phyloP scores from a whole-genome alignment of 2,888 invertebrate species.

The Drosophila percnosoma region DNA sequence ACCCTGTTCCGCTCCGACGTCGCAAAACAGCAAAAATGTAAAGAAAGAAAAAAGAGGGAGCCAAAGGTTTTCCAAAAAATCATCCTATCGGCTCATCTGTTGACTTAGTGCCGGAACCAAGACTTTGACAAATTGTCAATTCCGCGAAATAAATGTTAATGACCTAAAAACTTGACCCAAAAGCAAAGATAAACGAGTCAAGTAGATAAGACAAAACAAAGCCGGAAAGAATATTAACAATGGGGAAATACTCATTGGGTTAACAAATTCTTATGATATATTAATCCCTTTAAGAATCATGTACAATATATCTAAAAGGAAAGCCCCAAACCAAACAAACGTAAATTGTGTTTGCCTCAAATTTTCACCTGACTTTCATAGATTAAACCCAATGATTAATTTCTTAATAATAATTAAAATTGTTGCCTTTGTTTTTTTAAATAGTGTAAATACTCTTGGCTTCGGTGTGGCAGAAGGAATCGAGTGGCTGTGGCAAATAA shows the following conservation, averaged over 20 bases:
- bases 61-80: conserved; percentile 1
- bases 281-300: neutral
- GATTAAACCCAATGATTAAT: neutral
- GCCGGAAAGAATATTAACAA: neutral
- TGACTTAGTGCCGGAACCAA: conserved; percentile 30
- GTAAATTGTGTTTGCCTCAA: neutral
- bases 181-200: conserved; percentile 1
- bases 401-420: neutral
- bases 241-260: conserved; percentile 13
- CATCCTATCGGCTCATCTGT: conserved; percentile 31
- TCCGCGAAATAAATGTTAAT: conserved; percentile 55
- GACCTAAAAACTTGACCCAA: conserved; percentile 38
- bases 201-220: neutral
- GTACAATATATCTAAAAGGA: neutral
- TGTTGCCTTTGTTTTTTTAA: neutral
- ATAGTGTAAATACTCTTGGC: neutral
- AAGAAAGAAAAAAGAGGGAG: neutral
- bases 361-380: neutral
- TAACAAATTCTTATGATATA: neutral
- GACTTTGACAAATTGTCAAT: conserved; percentile 61
- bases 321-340: neutral
- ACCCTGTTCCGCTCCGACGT: conserved; percentile 1
- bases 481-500: conserved; percentile 32
- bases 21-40: neutral
- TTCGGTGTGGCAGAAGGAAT: neutral